Conservation (phyloP, 1,140 invertebrate species). For the Alviniconcha marisindica region DNA sequence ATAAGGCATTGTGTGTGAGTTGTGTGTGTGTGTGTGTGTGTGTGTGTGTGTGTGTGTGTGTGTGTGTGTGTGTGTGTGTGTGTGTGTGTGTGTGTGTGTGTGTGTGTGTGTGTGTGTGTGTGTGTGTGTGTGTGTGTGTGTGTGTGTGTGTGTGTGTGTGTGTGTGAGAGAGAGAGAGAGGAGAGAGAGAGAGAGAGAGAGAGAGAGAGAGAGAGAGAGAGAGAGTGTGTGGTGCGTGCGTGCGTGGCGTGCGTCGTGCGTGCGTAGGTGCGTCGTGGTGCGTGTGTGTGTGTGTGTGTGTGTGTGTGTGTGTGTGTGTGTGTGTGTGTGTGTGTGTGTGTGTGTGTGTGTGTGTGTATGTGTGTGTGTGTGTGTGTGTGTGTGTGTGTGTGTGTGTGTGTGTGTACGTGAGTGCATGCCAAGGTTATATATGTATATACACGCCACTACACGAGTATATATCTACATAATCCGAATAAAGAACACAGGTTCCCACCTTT, state of each 20-base stretch:
- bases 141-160: too few species aligned
- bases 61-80: too few species aligned
- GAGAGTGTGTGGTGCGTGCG: too few species aligned
- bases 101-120: too few species aligned
- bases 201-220: neutral
- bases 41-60: too few species aligned
- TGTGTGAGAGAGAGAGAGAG: neutral
- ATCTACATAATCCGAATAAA: neutral
- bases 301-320: conserved; percentile 5
- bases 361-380: conserved; percentile 21
- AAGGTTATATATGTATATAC: neutral
- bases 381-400: conserved; percentile 29
- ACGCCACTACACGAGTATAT: neutral
- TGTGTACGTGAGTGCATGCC: neutral
- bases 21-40: too few species aligned
- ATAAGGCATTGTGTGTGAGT: too few species aligned
- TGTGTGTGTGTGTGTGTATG: conserved; percentile 31
- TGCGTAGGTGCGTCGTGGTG: too few species aligned
- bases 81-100: too few species aligned
- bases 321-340: conserved; percentile 16
- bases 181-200: neutral
- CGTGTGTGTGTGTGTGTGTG: too few species aligned
- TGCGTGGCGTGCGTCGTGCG: too few species aligned
- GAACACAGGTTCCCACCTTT: neutral
- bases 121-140: too few species aligned